Evolutionary conservation across 1,140 invertebrate species (phyloP), one percentile per base, ranked within the genome.

Genomic region (Megathymus violae): DNA sequence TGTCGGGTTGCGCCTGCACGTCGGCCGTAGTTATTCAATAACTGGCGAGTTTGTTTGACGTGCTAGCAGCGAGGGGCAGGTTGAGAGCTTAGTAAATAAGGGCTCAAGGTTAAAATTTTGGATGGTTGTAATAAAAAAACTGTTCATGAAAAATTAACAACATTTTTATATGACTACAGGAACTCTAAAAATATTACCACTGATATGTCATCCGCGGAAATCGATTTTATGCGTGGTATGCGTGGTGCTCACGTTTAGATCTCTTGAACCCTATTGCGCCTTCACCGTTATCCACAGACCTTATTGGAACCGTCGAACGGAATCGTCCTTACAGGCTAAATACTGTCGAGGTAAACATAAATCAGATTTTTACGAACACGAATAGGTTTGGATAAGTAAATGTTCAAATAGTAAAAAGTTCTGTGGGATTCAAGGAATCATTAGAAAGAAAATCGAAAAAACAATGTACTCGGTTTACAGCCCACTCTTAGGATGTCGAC

Each of bases 271-370:
- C 46, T 4, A 27, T 10, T 19, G 16, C 27, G n/a, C 27, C 51
- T 11, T 59, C 62, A 27, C 38, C 67, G 5, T 51, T 64, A 34
- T 56, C 60, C 64, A 60, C 59, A 40, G 63, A 62, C 17, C 64
- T 70, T 3, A 40, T 36, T 11, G 15, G 38, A 51, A 58, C 36
- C 43, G 62, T 69, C 27, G 52, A 17, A 46, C 44, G 15, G 6
- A 62, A 69, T 31, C 62, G 67, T 69, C 19, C 41, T 69, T 48
- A 43, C 67, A 69, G 62, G 62, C 51, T 69, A 65, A 65, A 62
- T 40, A 65, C 15, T 59, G 62, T 14, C 40, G 56, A 22, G 58
- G 67, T 11, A 61, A n/a, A n/a, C n/a, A n/a, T n/a, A n/a, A n/a
- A n/a, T n/a, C n/a, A n/a, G n/a, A n/a, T n/a, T n/a, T n/a, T 11